Base-by-base conservation (phyloP, 92 coral and sea anemone genomes). In the Plumapathes pennacea region DNA sequence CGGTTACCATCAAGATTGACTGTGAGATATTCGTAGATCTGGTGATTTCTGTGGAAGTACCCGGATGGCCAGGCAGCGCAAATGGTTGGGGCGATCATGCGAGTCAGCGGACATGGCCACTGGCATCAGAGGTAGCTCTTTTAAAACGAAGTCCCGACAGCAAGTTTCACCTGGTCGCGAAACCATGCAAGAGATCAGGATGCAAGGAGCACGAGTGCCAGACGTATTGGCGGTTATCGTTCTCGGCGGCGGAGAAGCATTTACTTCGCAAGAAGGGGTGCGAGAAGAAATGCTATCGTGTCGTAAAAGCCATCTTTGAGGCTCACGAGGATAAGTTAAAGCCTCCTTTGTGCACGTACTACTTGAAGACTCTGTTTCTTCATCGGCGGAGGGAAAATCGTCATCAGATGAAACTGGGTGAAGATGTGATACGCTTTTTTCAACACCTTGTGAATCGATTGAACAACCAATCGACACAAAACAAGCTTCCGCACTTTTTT, bases 221-320 rank as follows among this genome's bases (percentile, higher is more conserved):
- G 1, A 0, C 15, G 8, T 46, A 44, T 39, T 79, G 85, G 85
- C 48, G 85, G 10, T 64, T 79, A 38, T 79, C 85, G 20, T 79
- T 72, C 10, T 79, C 85, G 17, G 36, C 44, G 23, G 80, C 56
- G 4, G 85, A 79, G 50, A 79, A 79, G 41, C 2, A 1, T 2
- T 69, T 79, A 0, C 18, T 79, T 27, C 5, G 39, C n/a, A 64
- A 60, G 10, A 45, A 46, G 1, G 46, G 67, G 1, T 14, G 8
- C 1, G 69, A 67, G 18, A 66, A 67, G 48, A 31, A 48, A 26
- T 66, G 32, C 18, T 76, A 48, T 24, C 54, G 61, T 22, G 50
- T 79, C 27, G 56, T 61, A 2, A 79, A 79, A 40, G 73, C 49
- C 3, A 63, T 79, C 12, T 65, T 32, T 37, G 64, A 48, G 36